phyloP scores from a whole-genome alignment of 1,140 invertebrate genomes.

The Harlomillsia oculata region DNA sequence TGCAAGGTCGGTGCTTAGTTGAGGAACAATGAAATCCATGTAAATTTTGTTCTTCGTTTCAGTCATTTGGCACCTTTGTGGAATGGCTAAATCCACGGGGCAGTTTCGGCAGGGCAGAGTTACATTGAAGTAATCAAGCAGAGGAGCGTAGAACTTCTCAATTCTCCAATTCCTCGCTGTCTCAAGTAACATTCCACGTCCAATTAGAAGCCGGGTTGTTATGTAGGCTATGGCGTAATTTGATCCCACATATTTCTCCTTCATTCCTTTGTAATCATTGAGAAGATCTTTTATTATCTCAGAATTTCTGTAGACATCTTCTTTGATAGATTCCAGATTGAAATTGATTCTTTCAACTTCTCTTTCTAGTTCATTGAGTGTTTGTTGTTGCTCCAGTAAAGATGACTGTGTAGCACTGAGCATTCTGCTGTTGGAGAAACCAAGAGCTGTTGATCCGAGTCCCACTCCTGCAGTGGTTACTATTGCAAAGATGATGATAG shows the following conservation, averaged over 20 bases:
- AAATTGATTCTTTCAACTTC: too few relatives aligned
- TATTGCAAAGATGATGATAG: too few relatives aligned
- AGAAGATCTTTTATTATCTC: too few relatives aligned
- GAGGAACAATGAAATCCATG: not conserved
- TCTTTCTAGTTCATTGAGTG: too few relatives aligned
- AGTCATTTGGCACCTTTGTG: not conserved
- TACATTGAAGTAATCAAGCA: conserved; percentile 12
- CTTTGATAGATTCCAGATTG: too few relatives aligned
- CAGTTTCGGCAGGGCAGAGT: conserved; percentile 1
- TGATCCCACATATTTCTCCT: not conserved
- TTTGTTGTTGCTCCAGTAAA: too few relatives aligned
- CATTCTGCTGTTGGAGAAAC: too few relatives aligned
- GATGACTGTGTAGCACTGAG: too few relatives aligned
- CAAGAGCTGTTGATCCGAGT: too few relatives aligned
- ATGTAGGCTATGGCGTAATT: conserved; percentile 13
- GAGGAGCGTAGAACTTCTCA: not conserved
- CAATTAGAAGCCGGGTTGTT: conserved; percentile 7
- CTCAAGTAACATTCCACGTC: not conserved
- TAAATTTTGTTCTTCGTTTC: not conserved
- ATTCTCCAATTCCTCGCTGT: conserved; percentile 1
- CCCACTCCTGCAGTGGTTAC: too few relatives aligned
- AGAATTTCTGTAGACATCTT: too few relatives aligned
- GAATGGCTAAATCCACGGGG: not conserved
- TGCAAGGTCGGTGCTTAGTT: not conserved
- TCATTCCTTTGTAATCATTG: too few relatives aligned